A percentile compares a stretch with the other conserved stretches of the same genome.
Conservation (phyloP, 2,113 vertebrate species). For the Gnathonemus echidnorhynchus region DNA sequence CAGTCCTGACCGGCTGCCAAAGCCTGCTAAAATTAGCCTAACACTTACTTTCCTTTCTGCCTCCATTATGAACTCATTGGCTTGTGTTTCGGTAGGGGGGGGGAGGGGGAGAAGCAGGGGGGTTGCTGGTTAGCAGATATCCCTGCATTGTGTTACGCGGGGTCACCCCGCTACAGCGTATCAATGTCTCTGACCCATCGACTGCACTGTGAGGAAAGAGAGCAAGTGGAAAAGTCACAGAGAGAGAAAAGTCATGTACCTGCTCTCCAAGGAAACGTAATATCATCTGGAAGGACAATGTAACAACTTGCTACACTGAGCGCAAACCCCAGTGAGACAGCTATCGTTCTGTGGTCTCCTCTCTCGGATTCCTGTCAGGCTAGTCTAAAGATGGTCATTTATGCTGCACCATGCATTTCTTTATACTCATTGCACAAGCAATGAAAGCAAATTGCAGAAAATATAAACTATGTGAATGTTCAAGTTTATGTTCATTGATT, state of each 20-base stretch:
- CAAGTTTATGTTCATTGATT: background rate
- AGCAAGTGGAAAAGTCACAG: background rate
- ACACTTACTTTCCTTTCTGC: conserved; percentile 36
- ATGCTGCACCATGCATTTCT: background rate
- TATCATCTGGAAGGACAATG: background rate
- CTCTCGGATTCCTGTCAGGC: background rate
- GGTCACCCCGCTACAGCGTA: background rate
- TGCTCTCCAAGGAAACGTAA: background rate
- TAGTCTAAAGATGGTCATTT: background rate
- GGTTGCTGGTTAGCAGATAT: conserved; percentile 18
- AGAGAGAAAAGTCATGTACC: background rate
- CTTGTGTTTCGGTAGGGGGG: conserved; percentile 30
- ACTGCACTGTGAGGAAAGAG: background rate
- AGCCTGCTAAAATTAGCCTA: conserved; percentile 36
- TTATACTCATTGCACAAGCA: background rate
- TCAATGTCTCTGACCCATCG: background rate
- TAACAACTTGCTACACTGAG: background rate
- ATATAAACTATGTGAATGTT: background rate
- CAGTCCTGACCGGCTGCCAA: conserved; percentile 29
- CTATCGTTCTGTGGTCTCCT: background rate
- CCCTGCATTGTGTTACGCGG: conserved; percentile 15
- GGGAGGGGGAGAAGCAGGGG: background rate
- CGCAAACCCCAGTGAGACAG: background rate
- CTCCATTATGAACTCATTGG: conserved; percentile 22
- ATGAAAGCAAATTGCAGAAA: background rate